Evolutionary conservation across 2,888 invertebrate genomes (phyloP), one percentile per base, ranked within the genome.

Genomic region (Euphydryas editha): DNA sequence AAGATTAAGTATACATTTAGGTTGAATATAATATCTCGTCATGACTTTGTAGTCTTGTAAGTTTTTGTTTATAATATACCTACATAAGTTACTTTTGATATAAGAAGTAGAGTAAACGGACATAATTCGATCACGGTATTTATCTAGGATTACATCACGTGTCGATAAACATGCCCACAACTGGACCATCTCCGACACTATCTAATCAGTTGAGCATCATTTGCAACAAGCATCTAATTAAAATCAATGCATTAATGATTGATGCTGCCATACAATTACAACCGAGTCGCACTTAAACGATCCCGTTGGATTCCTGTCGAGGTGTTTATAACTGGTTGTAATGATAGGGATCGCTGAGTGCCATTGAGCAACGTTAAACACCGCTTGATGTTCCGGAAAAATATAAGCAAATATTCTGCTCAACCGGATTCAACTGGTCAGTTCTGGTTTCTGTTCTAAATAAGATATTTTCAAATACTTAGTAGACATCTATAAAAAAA

Each of bases 271-370:
- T 62, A 57, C 47, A 56, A 47, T 59, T 65, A 59, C 36, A 59
- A 30, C 36, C 17, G 17, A 65, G 55, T 87, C 85, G 78, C 83
- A 70, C 84, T 80, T 49, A 81, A 83, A 75, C 70, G 69, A 70
- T 81, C 79, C 83, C 82, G 83, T 82, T 83, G 75, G 72, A 67
- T 72, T 72, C 73, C 72, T 59, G 62, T 63, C 69, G 21, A 49
- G 30, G 59, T 24, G 51, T 67, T 65, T 59, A 51, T 65, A 67
- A 67, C 69, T 62, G 55, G 39, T 68, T 20, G 55, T 47, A 62
- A 60, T 59, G 64, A 65, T 63, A 68, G 56, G 60, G 57, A 51
- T 61, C 60, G 46, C 36, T 64, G 44, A 7, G 36, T 36, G 47
- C 47, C 62, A 62, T 57, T 57, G 46, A 56, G 47, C 56, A 46